These are phyloP conservation scores for Microtus obscurus DNA, from an alignment of 2,797 vertebrate genomes.

Conservation along the genomic window DNA sequence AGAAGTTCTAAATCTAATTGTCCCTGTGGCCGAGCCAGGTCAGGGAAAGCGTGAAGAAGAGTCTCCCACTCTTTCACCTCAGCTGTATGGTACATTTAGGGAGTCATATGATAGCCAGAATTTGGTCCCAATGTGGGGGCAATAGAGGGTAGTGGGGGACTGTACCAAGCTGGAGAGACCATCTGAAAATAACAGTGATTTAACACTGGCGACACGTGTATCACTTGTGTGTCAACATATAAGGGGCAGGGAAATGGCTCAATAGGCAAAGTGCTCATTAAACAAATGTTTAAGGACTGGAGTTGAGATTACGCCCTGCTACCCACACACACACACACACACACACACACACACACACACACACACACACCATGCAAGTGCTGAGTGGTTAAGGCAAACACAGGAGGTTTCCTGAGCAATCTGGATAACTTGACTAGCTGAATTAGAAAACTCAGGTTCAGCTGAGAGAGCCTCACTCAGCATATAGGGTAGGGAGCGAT, in stretches of 20 bases:
- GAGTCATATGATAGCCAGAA: neutral
- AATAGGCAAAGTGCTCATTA: neutral
- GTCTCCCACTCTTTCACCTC: neutral
- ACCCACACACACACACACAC: no score
- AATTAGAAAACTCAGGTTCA: neutral
- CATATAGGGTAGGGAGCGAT: neutral
- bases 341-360: no score
- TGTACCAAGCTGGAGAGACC: neutral
- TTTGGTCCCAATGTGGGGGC: neutral
- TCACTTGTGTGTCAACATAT: neutral
- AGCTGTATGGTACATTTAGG: neutral
- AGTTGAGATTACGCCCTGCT: neutral
- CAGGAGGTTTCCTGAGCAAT: neutral
- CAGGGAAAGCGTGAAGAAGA: neutral
- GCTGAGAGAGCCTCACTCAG: neutral
- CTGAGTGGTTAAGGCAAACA: neutral
- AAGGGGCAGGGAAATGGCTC: neutral
- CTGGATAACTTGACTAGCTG: neutral
- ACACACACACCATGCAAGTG: no score
- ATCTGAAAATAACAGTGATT: neutral
- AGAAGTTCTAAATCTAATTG: neutral
- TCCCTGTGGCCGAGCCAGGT: neutral
- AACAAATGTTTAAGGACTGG: neutral
- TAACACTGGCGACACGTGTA: neutral
- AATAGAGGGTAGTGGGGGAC: neutral